phyloP scores from a whole-genome alignment of 2,113 vertebrate genomes.

The Callopanchax toddi region DNA sequence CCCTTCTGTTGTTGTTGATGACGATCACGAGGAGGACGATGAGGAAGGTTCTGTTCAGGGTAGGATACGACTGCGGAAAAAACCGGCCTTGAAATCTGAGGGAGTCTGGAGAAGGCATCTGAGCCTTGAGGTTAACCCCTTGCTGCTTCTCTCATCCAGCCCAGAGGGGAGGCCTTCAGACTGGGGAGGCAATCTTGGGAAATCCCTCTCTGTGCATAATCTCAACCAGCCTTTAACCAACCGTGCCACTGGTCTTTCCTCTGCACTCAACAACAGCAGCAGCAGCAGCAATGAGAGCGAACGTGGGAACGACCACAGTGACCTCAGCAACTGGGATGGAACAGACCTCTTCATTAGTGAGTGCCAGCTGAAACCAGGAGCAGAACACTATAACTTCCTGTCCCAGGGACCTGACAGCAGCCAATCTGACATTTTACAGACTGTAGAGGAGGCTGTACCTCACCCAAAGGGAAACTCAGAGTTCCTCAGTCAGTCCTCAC shows the following conservation, averaged over 20 bases:
- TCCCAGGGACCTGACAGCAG: conserved; percentile 75
- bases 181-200: conserved; percentile 81
- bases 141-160: conserved; percentile 84
- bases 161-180: conserved; percentile 65
- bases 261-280: conserved; percentile 70
- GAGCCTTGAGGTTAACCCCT: conserved; percentile 88
- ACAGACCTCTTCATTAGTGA: conserved; percentile 91
- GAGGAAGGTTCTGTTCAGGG: conserved; percentile 27
- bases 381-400: conserved; percentile 81
- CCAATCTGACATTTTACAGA: conserved; percentile 85
- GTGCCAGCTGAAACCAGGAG: conserved; percentile 83
- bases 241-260: conserved; percentile 83
- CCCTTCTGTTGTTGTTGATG: conserved; percentile 68
- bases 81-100: conserved; percentile 82
- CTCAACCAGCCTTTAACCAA: conserved; percentile 86
- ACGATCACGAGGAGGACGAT: conserved; percentile 38
- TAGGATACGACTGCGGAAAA: conserved; percentile 77
- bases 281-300: conserved; percentile 85
- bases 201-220: conserved; percentile 92
- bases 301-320: conserved; percentile 79
- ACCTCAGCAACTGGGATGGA: conserved; percentile 84
- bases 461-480: conserved; percentile 82
- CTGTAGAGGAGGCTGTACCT: conserved; percentile 83
- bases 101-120: conserved; percentile 88
- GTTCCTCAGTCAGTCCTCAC: conserved; percentile 84